Evolutionary conservation across 92 coral and sea anemone genomes (phyloP), one percentile per base, ranked within the genome.

Genomic region (Zoanthus gigantus): DNA sequence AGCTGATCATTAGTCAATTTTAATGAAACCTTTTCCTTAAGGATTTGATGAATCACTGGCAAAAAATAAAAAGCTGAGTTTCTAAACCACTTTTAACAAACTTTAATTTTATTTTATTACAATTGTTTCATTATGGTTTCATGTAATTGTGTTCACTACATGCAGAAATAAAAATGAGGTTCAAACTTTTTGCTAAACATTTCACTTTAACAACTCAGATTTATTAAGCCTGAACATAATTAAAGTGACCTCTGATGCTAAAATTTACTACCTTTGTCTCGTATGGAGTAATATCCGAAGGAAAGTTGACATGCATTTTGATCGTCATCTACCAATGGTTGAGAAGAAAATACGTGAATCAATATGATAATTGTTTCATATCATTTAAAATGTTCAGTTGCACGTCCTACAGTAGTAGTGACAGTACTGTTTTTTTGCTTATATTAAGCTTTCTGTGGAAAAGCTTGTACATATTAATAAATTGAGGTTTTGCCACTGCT

Each of bases 211-310:
- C 71, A 16, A 63, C 5, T 16, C 71, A 63, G 31, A 63, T 63
- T 63, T 63, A 16, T 63, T 23, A 63, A 63, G 31, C 71, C 71
- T 63, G 71, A 63, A 16, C 71, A 63, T 63, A 63, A 63, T 63
- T 16, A 63, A 23, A 5, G 28, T 63, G 31, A 63, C 29, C 28
- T 63, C 23, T 5, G 31, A 63, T 63, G 71, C 31, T 63, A 17
- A 63, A 63, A 15, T 16, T 15, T 9, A 4, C 31, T 23, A 63
- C 71, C 71, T 63, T 30, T 63, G 31, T 63, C 18, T 16, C 71
- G 29, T 16, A 30, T 16, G 31, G 71, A 16, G 30, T 63, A 63
- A 9, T 63, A 63, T 23, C 30, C 30, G 29, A 30, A 4, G 71
- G 30, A 63, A 63, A 63, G 28, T 16, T 63, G 71, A 63, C 16